These are phyloP conservation scores for Emydoidea blandingii DNA, from an alignment of 2,797 vertebrate species.

Conservation along the genomic window DNA sequence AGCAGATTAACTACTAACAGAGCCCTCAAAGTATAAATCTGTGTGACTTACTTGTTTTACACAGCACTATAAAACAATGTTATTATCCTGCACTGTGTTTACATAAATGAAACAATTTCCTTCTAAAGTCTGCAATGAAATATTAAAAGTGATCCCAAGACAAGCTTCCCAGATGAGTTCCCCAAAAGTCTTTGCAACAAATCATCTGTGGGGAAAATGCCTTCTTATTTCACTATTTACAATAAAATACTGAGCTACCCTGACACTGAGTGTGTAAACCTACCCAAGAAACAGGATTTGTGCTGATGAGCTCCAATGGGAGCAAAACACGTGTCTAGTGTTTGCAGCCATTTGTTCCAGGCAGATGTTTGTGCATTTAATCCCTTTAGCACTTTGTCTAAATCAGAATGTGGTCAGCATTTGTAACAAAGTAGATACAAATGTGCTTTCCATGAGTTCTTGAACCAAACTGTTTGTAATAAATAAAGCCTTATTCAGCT, in stretches of 20 bases:
- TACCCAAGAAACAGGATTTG: slow-evolving; percentile 24
- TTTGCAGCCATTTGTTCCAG: not conserved
- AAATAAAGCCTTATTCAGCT: not conserved
- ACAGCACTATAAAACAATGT: slow-evolving; percentile 52
- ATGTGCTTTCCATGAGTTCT: not conserved
- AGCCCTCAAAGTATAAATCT: slow-evolving; percentile 76
- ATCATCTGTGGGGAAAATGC: not conserved
- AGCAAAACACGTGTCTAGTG: not conserved
- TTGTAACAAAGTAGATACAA: not conserved
- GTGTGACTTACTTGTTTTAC: slow-evolving; percentile 73
- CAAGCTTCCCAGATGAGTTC: slow-evolving; percentile 62
- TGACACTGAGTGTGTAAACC: not conserved
- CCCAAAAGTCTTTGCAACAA: slow-evolving; percentile 25
- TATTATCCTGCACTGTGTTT: slow-evolving; percentile 64
- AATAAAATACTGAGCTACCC: slow-evolving; percentile 18
- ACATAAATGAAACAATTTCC: slow-evolving; percentile 56
- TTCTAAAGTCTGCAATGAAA: slow-evolving; percentile 53
- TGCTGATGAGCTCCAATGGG: not conserved
- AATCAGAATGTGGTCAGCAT: not conserved
- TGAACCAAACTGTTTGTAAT: slow-evolving; percentile 10
- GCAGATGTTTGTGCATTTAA: not conserved
- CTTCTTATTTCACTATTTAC: slow-evolving; percentile 17
- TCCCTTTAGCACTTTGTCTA: not conserved
- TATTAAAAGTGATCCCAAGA: slow-evolving; percentile 53
- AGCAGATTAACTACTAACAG: slow-evolving; percentile 82